Conservation (phyloP, 2,113 vertebrate genomes). For the Peromyscus polionotus region DNA sequence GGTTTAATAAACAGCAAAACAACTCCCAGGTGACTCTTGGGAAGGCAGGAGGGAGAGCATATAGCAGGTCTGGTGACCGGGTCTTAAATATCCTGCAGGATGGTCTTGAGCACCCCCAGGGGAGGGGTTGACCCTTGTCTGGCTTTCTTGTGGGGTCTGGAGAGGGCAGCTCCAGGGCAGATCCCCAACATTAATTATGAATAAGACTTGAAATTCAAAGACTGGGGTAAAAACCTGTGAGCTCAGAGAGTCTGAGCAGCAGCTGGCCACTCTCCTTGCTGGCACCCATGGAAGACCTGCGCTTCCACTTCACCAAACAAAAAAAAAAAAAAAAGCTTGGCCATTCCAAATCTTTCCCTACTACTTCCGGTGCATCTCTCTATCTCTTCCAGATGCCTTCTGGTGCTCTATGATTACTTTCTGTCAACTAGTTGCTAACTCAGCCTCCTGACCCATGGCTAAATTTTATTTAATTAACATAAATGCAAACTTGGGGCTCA, state of each 20-base stretch:
- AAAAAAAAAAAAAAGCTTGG: neutral
- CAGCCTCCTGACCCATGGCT: neutral
- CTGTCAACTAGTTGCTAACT: neutral
- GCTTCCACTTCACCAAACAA: neutral
- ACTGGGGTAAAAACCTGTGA: neutral
- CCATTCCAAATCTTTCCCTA: neutral
- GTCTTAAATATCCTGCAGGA: too few relatives aligned
- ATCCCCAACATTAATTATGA: neutral
- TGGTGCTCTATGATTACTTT: neutral
- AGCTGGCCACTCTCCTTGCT: neutral
- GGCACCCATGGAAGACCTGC: neutral
- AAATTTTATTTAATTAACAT: neutral
- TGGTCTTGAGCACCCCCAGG: too few relatives aligned
- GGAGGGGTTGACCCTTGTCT: too few relatives aligned
- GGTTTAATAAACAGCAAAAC: too few relatives aligned
- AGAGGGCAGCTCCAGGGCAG: too few relatives aligned
- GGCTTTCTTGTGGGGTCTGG: too few relatives aligned
- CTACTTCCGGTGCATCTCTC: neutral
- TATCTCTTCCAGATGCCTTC: neutral
- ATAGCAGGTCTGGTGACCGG: too few relatives aligned
- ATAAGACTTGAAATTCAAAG: neutral
- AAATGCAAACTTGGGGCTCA: neutral
- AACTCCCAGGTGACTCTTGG: too few relatives aligned
- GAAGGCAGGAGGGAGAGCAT: too few relatives aligned
- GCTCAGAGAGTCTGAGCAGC: neutral